Evolutionary conservation across 2,113 vertebrate species (phyloP).

Genomic region (Ia io): DNA sequence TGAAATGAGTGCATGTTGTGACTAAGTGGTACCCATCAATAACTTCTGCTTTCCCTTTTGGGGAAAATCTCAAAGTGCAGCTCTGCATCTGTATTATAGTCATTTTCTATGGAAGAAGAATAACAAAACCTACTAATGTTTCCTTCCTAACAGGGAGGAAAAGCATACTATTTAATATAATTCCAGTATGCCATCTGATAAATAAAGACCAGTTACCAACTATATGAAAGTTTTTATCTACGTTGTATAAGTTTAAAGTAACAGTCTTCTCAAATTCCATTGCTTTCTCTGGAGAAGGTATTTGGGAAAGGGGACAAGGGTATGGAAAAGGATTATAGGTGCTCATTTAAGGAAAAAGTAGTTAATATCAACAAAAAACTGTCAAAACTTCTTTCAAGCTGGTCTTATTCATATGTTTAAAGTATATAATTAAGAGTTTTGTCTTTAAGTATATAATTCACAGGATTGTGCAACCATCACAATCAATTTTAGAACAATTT

Average conservation of each 20-base stretch:
- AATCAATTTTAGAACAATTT: constrained; percentile 13
- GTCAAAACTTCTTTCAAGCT: constrained; percentile 26
- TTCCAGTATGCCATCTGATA: neutral
- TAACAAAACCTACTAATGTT: constrained; percentile 5
- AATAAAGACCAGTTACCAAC: neutral
- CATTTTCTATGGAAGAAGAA: constrained; percentile 8
- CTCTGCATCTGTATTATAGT: neutral
- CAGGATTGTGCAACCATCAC: neutral
- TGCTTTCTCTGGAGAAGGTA: constrained; percentile 9
- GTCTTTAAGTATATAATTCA: neutral
- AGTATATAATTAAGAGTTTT: neutral
- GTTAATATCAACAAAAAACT: neutral
- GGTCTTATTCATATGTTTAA: constrained; percentile 5
- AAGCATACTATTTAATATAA: neutral
- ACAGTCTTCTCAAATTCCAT: constrained; percentile 25
- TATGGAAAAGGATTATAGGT: constrained; percentile 15
- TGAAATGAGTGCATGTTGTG: neutral
- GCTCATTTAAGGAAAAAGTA: constrained; percentile 19
- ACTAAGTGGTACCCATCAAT: neutral
- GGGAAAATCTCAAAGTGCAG: constrained; percentile 43
- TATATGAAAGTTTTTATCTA: constrained; percentile 21
- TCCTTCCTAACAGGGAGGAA: constrained; percentile 17
- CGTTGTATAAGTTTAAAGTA: constrained; percentile 22
- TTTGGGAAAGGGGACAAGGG: neutral
- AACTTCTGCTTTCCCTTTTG: neutral